A percentile compares a stretch with the other conserved stretches of the same genome.
Evolutionary conservation across 2,888 invertebrate genomes (phyloP).

Genomic region (Aproaerema taeniolella): DNA sequence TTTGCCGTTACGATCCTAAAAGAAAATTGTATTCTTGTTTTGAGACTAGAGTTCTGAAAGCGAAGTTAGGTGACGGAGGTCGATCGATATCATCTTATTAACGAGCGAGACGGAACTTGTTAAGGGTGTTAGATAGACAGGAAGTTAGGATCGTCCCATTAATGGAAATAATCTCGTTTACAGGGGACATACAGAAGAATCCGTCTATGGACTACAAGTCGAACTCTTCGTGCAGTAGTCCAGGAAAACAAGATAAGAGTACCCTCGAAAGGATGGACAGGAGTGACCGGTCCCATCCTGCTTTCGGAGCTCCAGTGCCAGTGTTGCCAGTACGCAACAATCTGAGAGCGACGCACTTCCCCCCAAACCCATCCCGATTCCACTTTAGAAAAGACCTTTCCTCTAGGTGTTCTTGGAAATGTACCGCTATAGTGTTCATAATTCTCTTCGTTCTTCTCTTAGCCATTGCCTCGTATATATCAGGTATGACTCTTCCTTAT

Average conservation of each 20-base stretch:
- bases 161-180: too few relatives aligned
- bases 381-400: constrained; percentile 92
- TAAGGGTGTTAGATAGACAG: constrained; percentile 13
- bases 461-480: constrained; percentile 90
- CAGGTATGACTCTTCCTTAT: constrained; percentile 78
- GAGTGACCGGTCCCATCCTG: constrained; percentile 80
- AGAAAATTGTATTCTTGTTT: constrained; percentile 6
- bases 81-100: constrained; percentile 12
- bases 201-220: constrained; percentile 93
- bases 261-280: constrained; percentile 71
- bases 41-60: constrained; percentile 6
- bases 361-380: constrained; percentile 84
- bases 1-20: constrained; percentile 3
- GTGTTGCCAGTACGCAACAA: constrained; percentile 87
- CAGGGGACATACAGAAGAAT: constrained; percentile 92
- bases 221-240: constrained; percentile 92
- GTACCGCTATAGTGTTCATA: constrained; percentile 92
- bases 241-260: constrained; percentile 78
- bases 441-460: constrained; percentile 89
- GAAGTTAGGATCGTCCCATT: too few relatives aligned
- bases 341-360: constrained; percentile 84
- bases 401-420: constrained; percentile 94
- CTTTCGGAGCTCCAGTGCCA: constrained; percentile 83
- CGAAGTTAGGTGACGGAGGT: constrained; percentile 2
- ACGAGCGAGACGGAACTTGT: constrained; percentile 8